Evolutionary conservation across 1,140 invertebrate species (phyloP).

Genomic region (Meloidogyne chitwoodi): DNA sequence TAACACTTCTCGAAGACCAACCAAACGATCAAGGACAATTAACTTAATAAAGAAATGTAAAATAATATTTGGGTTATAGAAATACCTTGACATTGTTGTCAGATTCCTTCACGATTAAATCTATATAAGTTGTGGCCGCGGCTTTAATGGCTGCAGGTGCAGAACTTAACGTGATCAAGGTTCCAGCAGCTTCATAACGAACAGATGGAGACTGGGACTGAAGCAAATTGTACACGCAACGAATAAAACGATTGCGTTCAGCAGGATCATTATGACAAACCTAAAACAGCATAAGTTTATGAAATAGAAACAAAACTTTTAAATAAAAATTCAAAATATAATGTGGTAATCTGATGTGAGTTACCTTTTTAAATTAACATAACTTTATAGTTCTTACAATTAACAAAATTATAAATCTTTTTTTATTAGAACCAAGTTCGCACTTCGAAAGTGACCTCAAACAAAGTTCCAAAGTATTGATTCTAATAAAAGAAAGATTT

Average conservation of each 20-base stretch:
- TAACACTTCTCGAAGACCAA: conserved; percentile 76
- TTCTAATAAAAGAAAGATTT: no score
- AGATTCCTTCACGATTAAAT: conserved; percentile 95
- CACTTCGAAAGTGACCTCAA: no score
- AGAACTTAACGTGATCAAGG: conserved; percentile 94
- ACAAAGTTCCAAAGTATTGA: no score
- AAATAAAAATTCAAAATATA: no score
- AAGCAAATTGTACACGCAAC: conserved; percentile 93
- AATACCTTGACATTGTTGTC: conserved; percentile 92
- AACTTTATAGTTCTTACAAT: no score
- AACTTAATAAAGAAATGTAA: conserved; percentile 61
- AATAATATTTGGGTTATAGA: background rate
- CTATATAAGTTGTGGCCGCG: conserved; percentile 93
- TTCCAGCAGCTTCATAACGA: conserved; percentile 95
- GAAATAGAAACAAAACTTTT: background rate
- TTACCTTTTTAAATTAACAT: no score
- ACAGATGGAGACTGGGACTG: conserved; percentile 94
- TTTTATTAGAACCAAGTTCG: no score
- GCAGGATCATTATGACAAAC: conserved; percentile 93
- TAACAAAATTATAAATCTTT: no score
- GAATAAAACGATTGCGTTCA: conserved; percentile 90
- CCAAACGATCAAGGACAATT: conserved; percentile 89
- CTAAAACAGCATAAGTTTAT: conserved; percentile 61
- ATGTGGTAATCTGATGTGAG: no score
- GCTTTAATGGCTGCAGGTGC: conserved; percentile 95